These are phyloP conservation scores for Hypselothyrea guttata DNA, from an alignment of 2,888 invertebrate species.

Conservation along the genomic window DNA sequence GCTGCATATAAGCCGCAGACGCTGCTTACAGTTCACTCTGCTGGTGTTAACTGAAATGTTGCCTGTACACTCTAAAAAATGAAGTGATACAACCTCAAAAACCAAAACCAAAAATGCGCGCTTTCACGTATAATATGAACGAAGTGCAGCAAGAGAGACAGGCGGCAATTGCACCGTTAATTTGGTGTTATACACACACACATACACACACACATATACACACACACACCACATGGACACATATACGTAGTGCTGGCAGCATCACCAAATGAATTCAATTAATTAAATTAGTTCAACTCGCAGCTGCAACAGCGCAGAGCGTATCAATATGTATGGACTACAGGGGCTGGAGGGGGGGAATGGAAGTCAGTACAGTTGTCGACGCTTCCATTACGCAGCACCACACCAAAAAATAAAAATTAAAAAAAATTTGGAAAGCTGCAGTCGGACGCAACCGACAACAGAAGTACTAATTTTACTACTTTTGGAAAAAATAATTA, in stretches of 20 bases:
- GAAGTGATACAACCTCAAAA: constrained; percentile 58
- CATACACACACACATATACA: constrained; percentile 1
- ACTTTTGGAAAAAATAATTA: too few relatives aligned
- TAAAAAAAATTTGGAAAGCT: too few relatives aligned
- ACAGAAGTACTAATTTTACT: too few relatives aligned
- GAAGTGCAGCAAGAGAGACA: constrained; percentile 10
- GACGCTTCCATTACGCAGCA: constrained; percentile 54
- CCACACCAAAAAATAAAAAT: constrained; percentile 34
- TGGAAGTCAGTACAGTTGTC: constrained; percentile 29
- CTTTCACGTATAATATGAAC: constrained; percentile 33
- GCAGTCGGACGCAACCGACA: too few relatives aligned
- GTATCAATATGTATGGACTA: constrained; percentile 5
- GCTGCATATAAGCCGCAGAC: constrained; percentile 2
- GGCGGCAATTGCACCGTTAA: constrained; percentile 64
- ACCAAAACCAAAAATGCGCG: constrained; percentile 64
- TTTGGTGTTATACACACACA: constrained; percentile 46
- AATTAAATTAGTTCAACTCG: constrained; percentile 71
- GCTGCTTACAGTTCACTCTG: constrained; percentile 2
- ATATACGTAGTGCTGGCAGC: constrained; percentile 24
- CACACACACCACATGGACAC: not conserved
- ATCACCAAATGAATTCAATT: constrained; percentile 74
- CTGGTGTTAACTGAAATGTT: constrained; percentile 6
- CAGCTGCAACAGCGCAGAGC: constrained; percentile 41
- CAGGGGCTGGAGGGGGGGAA: not conserved
- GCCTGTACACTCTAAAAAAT: constrained; percentile 4